Conservation (phyloP, 2,888 invertebrate species). For the Conomelus anceps region DNA sequence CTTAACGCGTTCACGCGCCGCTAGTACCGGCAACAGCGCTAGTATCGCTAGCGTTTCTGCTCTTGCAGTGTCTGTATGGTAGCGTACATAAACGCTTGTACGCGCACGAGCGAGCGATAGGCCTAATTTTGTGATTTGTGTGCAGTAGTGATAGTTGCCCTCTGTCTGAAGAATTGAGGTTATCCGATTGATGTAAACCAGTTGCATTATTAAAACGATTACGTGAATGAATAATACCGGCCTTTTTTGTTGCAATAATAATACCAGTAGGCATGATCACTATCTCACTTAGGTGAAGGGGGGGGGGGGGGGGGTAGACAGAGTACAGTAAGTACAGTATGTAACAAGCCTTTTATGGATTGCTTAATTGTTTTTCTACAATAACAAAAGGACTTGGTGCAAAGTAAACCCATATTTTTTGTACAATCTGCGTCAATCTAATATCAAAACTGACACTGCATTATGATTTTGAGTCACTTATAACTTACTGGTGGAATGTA, state of each 20-base stretch:
- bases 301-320: too few relatives aligned
- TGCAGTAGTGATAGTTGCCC: neutral
- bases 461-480: too few relatives aligned
- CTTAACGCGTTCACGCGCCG: neutral
- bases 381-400: too few relatives aligned
- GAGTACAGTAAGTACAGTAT: neutral
- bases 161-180: neutral
- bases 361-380: neutral
- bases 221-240: neutral
- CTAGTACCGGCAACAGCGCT: neutral
- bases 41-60: neutral
- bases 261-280: too few relatives aligned
- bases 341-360: neutral
- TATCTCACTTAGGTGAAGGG: too few relatives aligned
- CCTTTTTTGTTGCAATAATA: neutral
- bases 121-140: too few relatives aligned
- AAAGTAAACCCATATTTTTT: too few relatives aligned
- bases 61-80: neutral
- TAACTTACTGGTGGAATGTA: too few relatives aligned
- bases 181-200: neutral
- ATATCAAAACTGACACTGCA: too few relatives aligned
- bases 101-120: too few relatives aligned
- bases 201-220: neutral
- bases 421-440: too few relatives aligned
- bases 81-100: too few relatives aligned